These are phyloP conservation scores for Branchipolynoe longqiensis DNA, from an alignment of 2,888 invertebrate genomes.

Conservation along the genomic window DNA sequence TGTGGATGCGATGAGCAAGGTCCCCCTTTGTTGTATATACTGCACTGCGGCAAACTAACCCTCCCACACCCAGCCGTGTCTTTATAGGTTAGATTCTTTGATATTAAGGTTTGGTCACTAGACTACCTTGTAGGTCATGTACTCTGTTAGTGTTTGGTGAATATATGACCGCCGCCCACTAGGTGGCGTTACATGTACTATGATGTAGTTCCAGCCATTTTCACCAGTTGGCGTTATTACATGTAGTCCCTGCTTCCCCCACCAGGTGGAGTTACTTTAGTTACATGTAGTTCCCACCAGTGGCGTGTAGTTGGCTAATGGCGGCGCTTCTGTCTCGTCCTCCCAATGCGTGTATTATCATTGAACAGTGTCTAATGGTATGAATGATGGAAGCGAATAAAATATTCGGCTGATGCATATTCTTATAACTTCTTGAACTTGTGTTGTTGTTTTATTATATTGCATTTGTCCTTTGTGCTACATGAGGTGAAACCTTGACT, in stretches of 20 bases:
- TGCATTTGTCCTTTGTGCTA: too few relatives aligned
- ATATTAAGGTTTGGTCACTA: too few relatives aligned
- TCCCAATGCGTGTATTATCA: background rate
- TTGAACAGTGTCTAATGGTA: slow-evolving; percentile 27
- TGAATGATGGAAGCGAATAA: slow-evolving; percentile 18
- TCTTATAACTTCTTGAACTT: slow-evolving; percentile 1
- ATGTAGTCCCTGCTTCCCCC: slow-evolving; percentile 1
- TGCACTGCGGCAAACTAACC: background rate
- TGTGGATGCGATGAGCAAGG: too few relatives aligned
- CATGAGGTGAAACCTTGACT: too few relatives aligned
- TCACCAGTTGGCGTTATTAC: background rate
- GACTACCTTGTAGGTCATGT: too few relatives aligned
- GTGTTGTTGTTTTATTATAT: too few relatives aligned
- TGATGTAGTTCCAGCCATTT: background rate
- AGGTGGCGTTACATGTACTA: too few relatives aligned
- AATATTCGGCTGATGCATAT: slow-evolving; percentile 53
- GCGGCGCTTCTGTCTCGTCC: slow-evolving; percentile 30
- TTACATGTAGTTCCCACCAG: too few relatives aligned
- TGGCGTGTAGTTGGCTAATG: background rate
- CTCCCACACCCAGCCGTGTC: background rate
- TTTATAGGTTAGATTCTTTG: background rate
- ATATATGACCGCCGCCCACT: too few relatives aligned
- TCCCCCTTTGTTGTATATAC: slow-evolving; percentile 24
- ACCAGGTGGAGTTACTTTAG: slow-evolving; percentile 5
- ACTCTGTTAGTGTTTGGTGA: too few relatives aligned